These are phyloP conservation scores for Polia nebulosa DNA, from an alignment of 2,888 invertebrate genomes.

Conservation along the genomic window DNA sequence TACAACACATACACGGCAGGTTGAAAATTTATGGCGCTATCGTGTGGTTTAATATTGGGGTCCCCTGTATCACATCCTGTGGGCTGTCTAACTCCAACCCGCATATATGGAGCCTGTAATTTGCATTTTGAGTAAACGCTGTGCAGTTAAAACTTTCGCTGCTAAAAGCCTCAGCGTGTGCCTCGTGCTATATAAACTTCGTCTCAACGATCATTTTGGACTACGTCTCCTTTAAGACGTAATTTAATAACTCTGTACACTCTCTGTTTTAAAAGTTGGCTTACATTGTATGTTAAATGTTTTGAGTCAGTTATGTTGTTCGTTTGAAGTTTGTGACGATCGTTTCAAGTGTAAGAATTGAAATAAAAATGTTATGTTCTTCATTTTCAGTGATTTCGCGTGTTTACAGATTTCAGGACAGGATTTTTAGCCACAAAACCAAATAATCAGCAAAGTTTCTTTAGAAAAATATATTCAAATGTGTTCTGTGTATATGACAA, in stretches of 20 bases:
- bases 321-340: slow-evolving; percentile 12
- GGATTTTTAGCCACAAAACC: background rate
- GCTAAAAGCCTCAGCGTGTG: slow-evolving; percentile 83
- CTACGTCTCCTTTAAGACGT: slow-evolving; percentile 69
- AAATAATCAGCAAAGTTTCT: background rate
- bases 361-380: slow-evolving; percentile 11
- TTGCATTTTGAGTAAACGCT: slow-evolving; percentile 89
- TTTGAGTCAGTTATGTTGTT: slow-evolving; percentile 13
- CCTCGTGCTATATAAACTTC: slow-evolving; percentile 78
- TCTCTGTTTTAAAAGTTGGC: slow-evolving; percentile 51
- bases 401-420: background rate
- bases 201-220: slow-evolving; percentile 75
- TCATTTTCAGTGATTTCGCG: background rate
- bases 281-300: slow-evolving; percentile 57
- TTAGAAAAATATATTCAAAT: background rate
- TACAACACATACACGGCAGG: slow-evolving; percentile 80
- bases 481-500: background rate
- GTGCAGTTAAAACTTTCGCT: slow-evolving; percentile 86
- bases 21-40: slow-evolving; percentile 86
- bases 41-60: slow-evolving; percentile 89
- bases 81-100: slow-evolving; percentile 79
- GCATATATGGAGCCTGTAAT: slow-evolving; percentile 85
- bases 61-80: slow-evolving; percentile 85
- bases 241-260: slow-evolving; percentile 65
- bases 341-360: slow-evolving; percentile 5